Evolutionary conservation across 2,888 invertebrate species (phyloP), one percentile per base, ranked within the genome.

Genomic region (Carpatolechia fugitivella): DNA sequence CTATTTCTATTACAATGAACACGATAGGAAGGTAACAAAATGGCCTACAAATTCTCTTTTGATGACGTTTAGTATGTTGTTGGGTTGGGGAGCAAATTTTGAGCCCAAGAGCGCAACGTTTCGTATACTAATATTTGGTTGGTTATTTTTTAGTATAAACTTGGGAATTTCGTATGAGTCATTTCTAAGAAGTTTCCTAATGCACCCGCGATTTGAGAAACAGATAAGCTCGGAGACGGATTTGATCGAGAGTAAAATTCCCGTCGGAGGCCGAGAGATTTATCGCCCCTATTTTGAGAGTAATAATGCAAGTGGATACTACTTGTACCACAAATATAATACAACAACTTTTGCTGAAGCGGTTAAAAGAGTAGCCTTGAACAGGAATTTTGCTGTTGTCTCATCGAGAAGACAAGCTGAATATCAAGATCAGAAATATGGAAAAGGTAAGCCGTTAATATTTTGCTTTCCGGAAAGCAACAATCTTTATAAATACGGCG

Each of bases 81-180:
- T 91, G 31, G 90, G 91, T 1, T 90, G 89, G 88, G 85, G 87
- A 3, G 78, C 84, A 5, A 61, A 71, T 16, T 90, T 90, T 52
- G 63, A 82, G 57, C 85, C 91, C 4, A 85, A 76, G 69, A 81
- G 77, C 52, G 70, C 76, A 2, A 78, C 84, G 38, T 90, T 90
- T 60, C 78, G 91, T 58, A 82, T 90, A 52, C 62, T 90, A 60
- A 76, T 91, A 63, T 83, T 90, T 52, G 69, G 75, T 61, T 91
- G 91, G 91, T 78, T 91, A 18, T 81, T 80, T 68, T 91, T 90
- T 69, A 85, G 89, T 61, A 75, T 90, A 68, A 91, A 88, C 77
- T 82, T 91, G 79, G 80, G 81, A 59, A 89, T 90, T 66, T 84
- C 87, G 41, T 91, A 90, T 72, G 89, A 85, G 72, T 90, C 91